Percentiles rank a stretch among this genome's conserved stretches.
These are phyloP conservation scores for Astur gentilis DNA, from an alignment of 2,113 vertebrate genomes.

Conservation along the genomic window DNA sequence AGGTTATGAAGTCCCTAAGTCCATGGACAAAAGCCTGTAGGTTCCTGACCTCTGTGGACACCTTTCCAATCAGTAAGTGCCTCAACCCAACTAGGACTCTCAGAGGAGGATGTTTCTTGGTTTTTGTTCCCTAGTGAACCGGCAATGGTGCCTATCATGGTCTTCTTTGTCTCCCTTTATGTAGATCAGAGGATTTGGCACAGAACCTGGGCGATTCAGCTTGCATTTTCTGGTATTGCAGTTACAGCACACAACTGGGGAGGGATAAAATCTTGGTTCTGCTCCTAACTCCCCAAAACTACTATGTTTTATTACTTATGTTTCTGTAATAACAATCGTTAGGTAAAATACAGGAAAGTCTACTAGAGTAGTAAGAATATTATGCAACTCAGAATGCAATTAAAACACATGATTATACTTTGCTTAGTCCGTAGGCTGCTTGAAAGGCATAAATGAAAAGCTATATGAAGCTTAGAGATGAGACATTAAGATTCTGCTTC, in stretches of 20 bases:
- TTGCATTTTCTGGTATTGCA: not conserved
- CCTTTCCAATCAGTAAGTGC: not conserved
- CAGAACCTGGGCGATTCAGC: not conserved
- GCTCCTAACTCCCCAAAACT: not conserved
- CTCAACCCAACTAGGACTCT: not conserved
- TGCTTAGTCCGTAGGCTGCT: not conserved
- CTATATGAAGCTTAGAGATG: not conserved
- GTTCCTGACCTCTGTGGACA: not conserved
- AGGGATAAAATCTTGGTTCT: not conserved
- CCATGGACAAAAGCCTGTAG: not conserved
- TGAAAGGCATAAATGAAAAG: not conserved
- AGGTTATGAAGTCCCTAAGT: not conserved
- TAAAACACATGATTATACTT: not conserved
- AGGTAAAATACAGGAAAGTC: not conserved
- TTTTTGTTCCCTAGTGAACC: not conserved
- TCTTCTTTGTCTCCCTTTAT: not conserved
- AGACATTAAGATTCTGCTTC: not conserved
- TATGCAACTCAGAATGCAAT: conserved; percentile 5
- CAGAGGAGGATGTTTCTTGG: not conserved
- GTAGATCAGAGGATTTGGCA: not conserved
- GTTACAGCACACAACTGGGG: not conserved
- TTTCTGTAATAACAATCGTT: not conserved
- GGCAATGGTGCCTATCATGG: too few species aligned
- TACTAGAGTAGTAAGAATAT: not conserved
- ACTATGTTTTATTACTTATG: not conserved